Evolutionary conservation across 1,140 invertebrate species (phyloP), one percentile per base, ranked within the genome.

Genomic region (Drosophila lowei): DNA sequence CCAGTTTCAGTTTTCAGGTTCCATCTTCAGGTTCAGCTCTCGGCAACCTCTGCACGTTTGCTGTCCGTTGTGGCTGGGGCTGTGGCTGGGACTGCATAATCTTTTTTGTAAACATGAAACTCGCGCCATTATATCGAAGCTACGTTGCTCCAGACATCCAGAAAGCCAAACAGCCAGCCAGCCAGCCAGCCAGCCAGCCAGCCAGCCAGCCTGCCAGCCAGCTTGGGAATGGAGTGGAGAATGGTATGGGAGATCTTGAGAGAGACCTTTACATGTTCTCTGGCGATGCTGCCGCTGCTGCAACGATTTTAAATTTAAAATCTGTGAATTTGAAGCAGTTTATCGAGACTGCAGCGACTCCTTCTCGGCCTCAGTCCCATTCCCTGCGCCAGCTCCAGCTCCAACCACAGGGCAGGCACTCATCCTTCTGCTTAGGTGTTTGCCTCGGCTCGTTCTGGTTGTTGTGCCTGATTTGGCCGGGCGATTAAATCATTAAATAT

Each of bases 401-500:
- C 28, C 28, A 9, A 9, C 8, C 52, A 18, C 64, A 30, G 43
- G 23, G 21, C 41, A 63, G 15, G 23, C 38, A 23, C 70, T 52
- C 21, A 50, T 59, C 65, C 77, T 72, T 73, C 65, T 74, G 53
- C 75, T 88, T 76, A 88, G 78, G 81, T 86, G 81, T 88, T 83
- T 68, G 59, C 49, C 41, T 18, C 41, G 16, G 65, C 34, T 64
- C 46, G 34, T 63, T 68, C 18, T 49, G 76, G 62, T 61, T 70
- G 41, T 60, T 67, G 62, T 78, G 43, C 18, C 77, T 73, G 86
- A 86, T 90, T 72, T 61, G 59, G 44, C 44, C 60, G 46, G 52
- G 61, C 85, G 89, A 90, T 90, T 90, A 90, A 90, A 90, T 90
- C 89, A 90, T 90, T 90, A 90, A 90, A 90, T 90, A 90, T 90